A percentile compares a stretch with the other conserved stretches of the same genome.
Conservation (phyloP, 2,113 vertebrate species). For the Pseudorectes ferrugineus region DNA sequence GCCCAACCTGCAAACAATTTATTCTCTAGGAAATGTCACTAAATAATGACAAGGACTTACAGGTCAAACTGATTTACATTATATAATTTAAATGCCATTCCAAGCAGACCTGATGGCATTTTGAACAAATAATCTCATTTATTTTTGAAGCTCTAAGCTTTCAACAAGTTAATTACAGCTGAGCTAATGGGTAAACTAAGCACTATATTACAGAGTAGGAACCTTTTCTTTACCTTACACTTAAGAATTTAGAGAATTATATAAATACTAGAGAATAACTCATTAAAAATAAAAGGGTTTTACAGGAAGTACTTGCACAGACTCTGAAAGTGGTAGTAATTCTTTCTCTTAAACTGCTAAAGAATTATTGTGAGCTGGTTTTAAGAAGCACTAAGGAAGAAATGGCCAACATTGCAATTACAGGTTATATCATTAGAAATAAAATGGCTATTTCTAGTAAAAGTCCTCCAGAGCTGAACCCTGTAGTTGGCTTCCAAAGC, state of each 20-base stretch:
- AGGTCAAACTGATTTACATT: conserved; percentile 78
- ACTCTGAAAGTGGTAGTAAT: neutral
- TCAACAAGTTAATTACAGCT: conserved; percentile 68
- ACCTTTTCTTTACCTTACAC: conserved; percentile 39
- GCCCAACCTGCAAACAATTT: conserved; percentile 67
- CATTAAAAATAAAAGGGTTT: conserved; percentile 39
- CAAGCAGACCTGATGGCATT: conserved; percentile 75
- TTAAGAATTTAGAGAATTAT: conserved; percentile 58
- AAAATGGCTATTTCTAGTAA: neutral
- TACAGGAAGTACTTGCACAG: conserved; percentile 8
- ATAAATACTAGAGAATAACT: conserved; percentile 45
- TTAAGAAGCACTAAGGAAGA: neutral
- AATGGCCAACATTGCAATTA: neutral
- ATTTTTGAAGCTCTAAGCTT: conserved; percentile 68
- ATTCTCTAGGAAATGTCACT: conserved; percentile 68
- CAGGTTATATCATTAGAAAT: neutral
- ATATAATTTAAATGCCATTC: conserved; percentile 80
- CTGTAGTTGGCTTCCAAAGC: neutral
- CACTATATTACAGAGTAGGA: neutral
- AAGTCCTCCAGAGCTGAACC: neutral
- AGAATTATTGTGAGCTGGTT: neutral
- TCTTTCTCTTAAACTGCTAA: neutral
- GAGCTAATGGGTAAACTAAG: conserved; percentile 63
- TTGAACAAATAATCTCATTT: conserved; percentile 80
- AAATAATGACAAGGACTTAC: conserved; percentile 74